Evolutionary conservation across 53 echinoderm and acorn worm species (phyloP).

Genomic region (Arbacia lixula): DNA sequence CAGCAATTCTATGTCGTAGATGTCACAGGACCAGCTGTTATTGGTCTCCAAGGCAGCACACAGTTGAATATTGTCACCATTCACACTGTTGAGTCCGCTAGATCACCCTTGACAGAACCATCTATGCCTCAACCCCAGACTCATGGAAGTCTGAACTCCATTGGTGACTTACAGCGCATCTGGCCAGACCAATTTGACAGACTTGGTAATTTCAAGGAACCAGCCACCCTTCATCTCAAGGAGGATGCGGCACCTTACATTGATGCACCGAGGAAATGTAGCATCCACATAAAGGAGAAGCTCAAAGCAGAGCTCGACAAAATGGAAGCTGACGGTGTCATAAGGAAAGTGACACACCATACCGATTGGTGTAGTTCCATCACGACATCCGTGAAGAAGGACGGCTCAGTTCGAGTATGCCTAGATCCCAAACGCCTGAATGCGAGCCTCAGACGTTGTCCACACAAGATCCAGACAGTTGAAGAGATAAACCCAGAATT

Average conservation of each 20-base stretch:
- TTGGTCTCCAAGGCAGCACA: constrained; percentile 46
- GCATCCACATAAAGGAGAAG: constrained; percentile 59
- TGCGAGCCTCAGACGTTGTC: constrained; percentile 49
- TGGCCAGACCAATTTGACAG: constrained; percentile 63
- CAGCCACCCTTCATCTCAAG: constrained; percentile 58
- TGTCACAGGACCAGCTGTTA: constrained; percentile 67
- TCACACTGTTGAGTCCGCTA: constrained; percentile 8
- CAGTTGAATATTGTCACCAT: constrained; percentile 55
- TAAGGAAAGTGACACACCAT: constrained; percentile 54
- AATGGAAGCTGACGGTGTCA: constrained; percentile 62
- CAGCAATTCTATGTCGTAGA: constrained; percentile 63
- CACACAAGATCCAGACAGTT: constrained; percentile 64
- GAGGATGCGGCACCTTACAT: constrained; percentile 32
- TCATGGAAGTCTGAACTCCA: background rate
- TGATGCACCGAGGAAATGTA: constrained; percentile 5
- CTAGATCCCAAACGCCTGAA: constrained; percentile 65
- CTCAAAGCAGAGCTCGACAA: constrained; percentile 62
- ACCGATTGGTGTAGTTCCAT: constrained; percentile 75
- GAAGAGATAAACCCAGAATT: constrained; percentile 70
- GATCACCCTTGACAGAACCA: background rate
- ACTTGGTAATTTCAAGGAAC: constrained; percentile 60
- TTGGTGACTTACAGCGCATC: constrained; percentile 9
- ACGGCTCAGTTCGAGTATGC: constrained; percentile 61
- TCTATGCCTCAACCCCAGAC: too few species aligned
- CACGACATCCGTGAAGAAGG: constrained; percentile 54